Evolutionary conservation across 2,797 vertebrate genomes (phyloP).

Genomic region (Pelobates cultripes): DNA sequence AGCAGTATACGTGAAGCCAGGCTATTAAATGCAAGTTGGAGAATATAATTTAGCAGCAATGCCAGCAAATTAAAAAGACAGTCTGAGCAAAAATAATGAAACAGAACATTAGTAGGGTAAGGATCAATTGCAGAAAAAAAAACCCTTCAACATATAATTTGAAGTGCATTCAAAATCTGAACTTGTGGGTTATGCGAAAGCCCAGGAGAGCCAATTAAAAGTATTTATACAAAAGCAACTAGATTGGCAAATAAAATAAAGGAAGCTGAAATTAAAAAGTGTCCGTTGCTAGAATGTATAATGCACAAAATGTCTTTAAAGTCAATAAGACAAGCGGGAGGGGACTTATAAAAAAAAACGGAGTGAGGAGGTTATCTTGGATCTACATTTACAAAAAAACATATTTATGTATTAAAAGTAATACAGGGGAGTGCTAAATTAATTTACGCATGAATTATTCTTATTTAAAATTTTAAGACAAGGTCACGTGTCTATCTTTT

Average conservation of each 20-base stretch:
- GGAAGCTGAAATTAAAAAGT: constrained; percentile 31
- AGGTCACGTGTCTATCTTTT: not conserved
- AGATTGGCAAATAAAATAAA: constrained; percentile 31
- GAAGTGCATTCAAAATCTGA: constrained; percentile 51
- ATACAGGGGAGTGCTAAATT: not conserved
- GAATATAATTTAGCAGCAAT: constrained; percentile 28
- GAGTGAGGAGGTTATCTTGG: not conserved
- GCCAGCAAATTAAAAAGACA: constrained; percentile 51
- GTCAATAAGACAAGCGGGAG: not conserved
- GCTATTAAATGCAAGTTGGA: constrained; percentile 37
- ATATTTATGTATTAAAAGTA: not conserved
- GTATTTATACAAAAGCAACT: constrained; percentile 50
- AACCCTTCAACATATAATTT: constrained; percentile 49
- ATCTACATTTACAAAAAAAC: not conserved
- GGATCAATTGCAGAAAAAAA: constrained; percentile 49
- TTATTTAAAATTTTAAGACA: not conserved
- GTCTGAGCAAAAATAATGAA: constrained; percentile 50
- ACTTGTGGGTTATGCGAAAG: constrained; percentile 51
- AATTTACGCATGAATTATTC: not conserved
- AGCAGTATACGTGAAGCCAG: not conserved
- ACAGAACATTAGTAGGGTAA: constrained; percentile 49
- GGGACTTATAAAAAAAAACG: not conserved
- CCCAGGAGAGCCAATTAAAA: constrained; percentile 54
- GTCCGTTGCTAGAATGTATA: constrained; percentile 9
- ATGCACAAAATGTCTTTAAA: not conserved